A percentile compares a stretch with the other conserved stretches of the same genome.
Conservation (phyloP, 2,888 invertebrate genomes). For the Lacanobia oleracea region DNA sequence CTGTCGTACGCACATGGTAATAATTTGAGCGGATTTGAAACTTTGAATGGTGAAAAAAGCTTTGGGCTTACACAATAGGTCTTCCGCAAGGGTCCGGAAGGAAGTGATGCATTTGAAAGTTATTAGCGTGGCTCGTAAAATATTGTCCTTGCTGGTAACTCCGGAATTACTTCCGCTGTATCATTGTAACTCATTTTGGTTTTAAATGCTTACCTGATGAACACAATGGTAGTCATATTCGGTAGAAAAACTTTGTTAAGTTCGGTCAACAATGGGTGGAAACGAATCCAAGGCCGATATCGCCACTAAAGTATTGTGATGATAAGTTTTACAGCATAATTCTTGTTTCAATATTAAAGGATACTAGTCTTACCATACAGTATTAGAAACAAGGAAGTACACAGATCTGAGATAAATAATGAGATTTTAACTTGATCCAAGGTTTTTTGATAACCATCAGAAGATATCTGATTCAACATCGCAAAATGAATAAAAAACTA, state of each 20-base stretch:
- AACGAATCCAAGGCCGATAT: slow-evolving; percentile 68
- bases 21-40: slow-evolving; percentile 46
- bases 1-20: slow-evolving; percentile 46
- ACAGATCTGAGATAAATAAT: slow-evolving; percentile 41
- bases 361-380: slow-evolving; percentile 38
- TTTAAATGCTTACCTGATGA: slow-evolving; percentile 60
- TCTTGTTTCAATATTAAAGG: slow-evolving; percentile 57
- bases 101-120: slow-evolving; percentile 70
- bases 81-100: slow-evolving; percentile 75
- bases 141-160: slow-evolving; percentile 61
- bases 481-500: not conserved
- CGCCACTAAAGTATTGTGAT: slow-evolving; percentile 57
- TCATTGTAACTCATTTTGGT: slow-evolving; percentile 66
- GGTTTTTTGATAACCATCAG: slow-evolving; percentile 18
- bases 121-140: slow-evolving; percentile 65
- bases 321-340: slow-evolving; percentile 57
- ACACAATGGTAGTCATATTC: slow-evolving; percentile 67
- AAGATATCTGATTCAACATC: not conserved
- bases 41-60: slow-evolving; percentile 30
- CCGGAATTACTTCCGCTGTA: slow-evolving; percentile 68
- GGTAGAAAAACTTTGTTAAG: slow-evolving; percentile 66
- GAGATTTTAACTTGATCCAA: slow-evolving; percentile 40
- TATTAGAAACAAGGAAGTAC: slow-evolving; percentile 52
- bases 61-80: slow-evolving; percentile 56
- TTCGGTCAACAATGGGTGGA: slow-evolving; percentile 73